Evolutionary conservation across 2,888 invertebrate species (phyloP), one percentile per base, ranked within the genome.

Genomic region (Archaeoteleia sp.): DNA sequence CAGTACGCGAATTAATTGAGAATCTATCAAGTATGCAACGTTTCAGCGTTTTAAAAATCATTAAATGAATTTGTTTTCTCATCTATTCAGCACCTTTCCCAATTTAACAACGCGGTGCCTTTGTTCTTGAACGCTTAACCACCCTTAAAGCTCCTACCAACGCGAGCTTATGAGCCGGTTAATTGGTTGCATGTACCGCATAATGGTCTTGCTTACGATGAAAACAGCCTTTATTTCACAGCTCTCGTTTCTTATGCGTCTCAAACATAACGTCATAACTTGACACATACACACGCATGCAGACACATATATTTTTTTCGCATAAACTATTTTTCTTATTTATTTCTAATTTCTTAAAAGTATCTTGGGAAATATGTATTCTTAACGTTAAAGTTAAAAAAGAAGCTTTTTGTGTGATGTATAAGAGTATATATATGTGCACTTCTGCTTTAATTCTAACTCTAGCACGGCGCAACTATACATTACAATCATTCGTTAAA

Each of bases 401-500:
- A n/a, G n/a, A n/a, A n/a, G n/a, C n/a, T n/a, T n/a, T n/a, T n/a
- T n/a, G n/a, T n/a, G n/a, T n/a, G n/a, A n/a, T n/a, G n/a, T n/a
- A n/a, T n/a, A n/a, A n/a, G n/a, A n/a, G n/a, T n/a, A n/a, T n/a
- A n/a, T n/a, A n/a, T n/a, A n/a, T n/a, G n/a, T n/a, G n/a, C n/a
- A n/a, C n/a, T n/a, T n/a, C n/a, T n/a, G 25, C 29, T 42, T 42
- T 20, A 29, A 20, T 32, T 5, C 15, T 25, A 42, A 54, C 35
- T 42, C 29, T 32, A n/a, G 15, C 30, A 12, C 23, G 6, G 12
- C 8, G 6, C 23, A 20, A 35, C 35, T 13, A 10, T 30, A 27
- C 43, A 35, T 43, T 17, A 40, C 27, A 43, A 54, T 43, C 27
- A 54, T 54, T 54, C 54, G 45, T 54, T 54, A 54, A 54, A 54